Conservation (phyloP, 2,113 vertebrate genomes). For the Oriolus oriolus region DNA sequence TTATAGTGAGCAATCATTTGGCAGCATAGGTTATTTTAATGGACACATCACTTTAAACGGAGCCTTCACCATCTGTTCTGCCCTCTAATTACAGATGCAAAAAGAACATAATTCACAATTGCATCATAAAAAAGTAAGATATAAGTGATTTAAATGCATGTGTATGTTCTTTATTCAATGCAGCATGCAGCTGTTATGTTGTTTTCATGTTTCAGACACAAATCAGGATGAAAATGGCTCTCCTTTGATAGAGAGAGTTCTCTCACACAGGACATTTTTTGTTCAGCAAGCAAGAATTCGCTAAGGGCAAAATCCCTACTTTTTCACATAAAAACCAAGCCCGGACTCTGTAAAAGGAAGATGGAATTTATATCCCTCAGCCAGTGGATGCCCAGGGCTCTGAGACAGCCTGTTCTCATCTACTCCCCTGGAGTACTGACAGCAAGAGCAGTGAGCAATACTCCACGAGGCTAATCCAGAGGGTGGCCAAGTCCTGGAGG, state of each 20-base stretch:
- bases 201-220: slow-evolving; percentile 82
- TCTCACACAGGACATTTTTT: slow-evolving; percentile 40
- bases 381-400: neutral
- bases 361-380: slow-evolving; percentile 7
- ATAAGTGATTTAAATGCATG: slow-evolving; percentile 88
- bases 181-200: slow-evolving; percentile 83
- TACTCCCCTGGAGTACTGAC: neutral
- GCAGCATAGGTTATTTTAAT: slow-evolving; percentile 84
- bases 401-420: neutral
- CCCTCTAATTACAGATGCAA: slow-evolving; percentile 87
- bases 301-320: slow-evolving; percentile 8
- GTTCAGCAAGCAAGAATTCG: neutral
- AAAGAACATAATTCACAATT: slow-evolving; percentile 73
- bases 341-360: neutral
- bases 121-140: slow-evolving; percentile 79
- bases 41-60: slow-evolving; percentile 84
- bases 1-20: slow-evolving; percentile 78
- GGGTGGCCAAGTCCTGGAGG: neutral
- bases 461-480: neutral
- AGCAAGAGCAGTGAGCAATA: neutral
- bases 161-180: slow-evolving; percentile 83
- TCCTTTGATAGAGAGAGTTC: slow-evolving; percentile 62
- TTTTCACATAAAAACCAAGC: neutral
- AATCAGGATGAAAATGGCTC: slow-evolving; percentile 74
- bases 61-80: slow-evolving; percentile 84